Base-by-base conservation (phyloP, 2,888 invertebrate genomes). In the Euzetes globulus region DNA sequence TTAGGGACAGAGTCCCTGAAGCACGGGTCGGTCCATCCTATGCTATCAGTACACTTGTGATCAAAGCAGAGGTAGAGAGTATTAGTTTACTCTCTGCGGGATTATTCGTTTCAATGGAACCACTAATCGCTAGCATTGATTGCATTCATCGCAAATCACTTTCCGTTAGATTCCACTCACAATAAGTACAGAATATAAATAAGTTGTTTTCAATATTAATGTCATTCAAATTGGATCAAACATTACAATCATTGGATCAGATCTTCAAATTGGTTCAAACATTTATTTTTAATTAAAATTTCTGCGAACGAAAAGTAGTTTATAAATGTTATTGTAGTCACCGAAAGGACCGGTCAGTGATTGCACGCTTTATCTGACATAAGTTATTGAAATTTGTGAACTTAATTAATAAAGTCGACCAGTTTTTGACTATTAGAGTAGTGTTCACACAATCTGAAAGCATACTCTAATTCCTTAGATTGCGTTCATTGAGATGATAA, bases 31-130 rank as follows among this genome's bases (percentile, higher is more conserved):
- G 19, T 65, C 19, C 17, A 33, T n/a, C 63, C 33, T 19, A 27
- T 65, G 9, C 63, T 65, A 65, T 65, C 63, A 65, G 17, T 15
- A 11, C 19, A 65, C 33, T 33, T 33, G 37, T 65, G 11, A 65
- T 47, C 4, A 27, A 45, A 70, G 70, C 27, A 45, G 25, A 70
- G 70, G 70, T n/a, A n/a, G n/a, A n/a, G n/a, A n/a, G n/a, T 70
- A 70, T 70, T 70, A 47, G 45, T 70, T 70, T 70, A 70, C 70
- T 45, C 70, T 25, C 70, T 47, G 27, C 37, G 41, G 65, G 65
- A 70, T 70, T 47, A 70, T 45, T 27, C 17, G 6, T 3, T 70
- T 70, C 47, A 70, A 70, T 70, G 11, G 70, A 70, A 47, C 47
- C 41, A 11, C 70, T 70, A 70, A 70, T 70, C n/a, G 70, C 25